Conservation (phyloP, 1,140 invertebrate genomes). For the Lepidurus arcticus region DNA sequence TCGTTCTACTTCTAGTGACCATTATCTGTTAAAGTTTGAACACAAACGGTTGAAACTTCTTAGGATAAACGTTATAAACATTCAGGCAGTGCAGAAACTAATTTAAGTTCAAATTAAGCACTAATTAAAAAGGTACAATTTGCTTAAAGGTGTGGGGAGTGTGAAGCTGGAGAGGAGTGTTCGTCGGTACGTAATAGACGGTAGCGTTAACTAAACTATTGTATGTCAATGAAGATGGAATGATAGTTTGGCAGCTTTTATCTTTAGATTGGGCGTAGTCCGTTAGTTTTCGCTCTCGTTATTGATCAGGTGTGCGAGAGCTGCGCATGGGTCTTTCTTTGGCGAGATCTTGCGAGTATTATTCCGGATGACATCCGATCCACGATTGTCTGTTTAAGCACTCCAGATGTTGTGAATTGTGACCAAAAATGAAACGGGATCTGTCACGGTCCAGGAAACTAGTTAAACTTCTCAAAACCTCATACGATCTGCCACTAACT, state of each 20-base stretch:
- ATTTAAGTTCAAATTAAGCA: no score
- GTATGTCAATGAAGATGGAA: background rate
- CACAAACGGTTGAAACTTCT: no score
- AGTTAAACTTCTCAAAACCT: background rate
- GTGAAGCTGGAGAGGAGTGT: no score
- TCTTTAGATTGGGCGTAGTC: background rate
- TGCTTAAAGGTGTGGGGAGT: no score
- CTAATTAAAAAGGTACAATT: no score
- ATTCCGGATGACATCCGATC: background rate
- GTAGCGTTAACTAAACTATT: no score
- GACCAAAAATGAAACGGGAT: background rate
- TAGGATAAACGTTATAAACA: no score
- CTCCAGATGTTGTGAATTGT: background rate
- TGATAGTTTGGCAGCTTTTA: background rate
- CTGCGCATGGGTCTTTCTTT: background rate
- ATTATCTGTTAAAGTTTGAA: no score
- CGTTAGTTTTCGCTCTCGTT: background rate
- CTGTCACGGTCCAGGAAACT: background rate
- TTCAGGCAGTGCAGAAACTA: no score
- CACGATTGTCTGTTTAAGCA: background rate
- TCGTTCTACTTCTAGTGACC: no score
- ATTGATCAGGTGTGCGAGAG: constrained; percentile 6
- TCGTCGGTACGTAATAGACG: no score
- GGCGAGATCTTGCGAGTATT: background rate
- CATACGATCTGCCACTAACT: background rate